Conservation (phyloP, 2,888 invertebrate species). For the Drosophila niveifrons region DNA sequence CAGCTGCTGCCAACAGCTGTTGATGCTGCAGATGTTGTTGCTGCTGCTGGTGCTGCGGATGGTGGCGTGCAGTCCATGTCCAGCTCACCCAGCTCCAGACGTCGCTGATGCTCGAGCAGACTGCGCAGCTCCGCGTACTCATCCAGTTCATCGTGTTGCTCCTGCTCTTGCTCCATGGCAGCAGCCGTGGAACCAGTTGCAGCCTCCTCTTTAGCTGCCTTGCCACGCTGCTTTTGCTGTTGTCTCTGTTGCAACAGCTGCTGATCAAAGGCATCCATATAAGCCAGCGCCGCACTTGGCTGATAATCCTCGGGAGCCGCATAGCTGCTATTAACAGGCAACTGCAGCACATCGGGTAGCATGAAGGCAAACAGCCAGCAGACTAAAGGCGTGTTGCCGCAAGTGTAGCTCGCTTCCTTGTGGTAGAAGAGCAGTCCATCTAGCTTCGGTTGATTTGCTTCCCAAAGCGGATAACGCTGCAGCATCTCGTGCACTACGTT, state of each 20-base stretch:
- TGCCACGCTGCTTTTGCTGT: slow-evolving; percentile 21
- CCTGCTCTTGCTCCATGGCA: slow-evolving; percentile 43
- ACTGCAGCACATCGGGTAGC: slow-evolving; percentile 89
- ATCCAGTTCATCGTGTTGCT: slow-evolving; percentile 51
- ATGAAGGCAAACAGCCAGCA: slow-evolving; percentile 96
- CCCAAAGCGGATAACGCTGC: slow-evolving; percentile 79
- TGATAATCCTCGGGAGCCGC: slow-evolving; percentile 86
- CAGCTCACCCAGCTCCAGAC: slow-evolving; percentile 69
- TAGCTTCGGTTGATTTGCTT: slow-evolving; percentile 86
- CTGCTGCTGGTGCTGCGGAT: slow-evolving; percentile 4
- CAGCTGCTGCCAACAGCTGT: slow-evolving; percentile 45
- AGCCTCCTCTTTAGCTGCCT: slow-evolving; percentile 24
- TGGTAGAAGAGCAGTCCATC: slow-evolving; percentile 98
- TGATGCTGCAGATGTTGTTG: slow-evolving; percentile 8
- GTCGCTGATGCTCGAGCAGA: slow-evolving; percentile 64
- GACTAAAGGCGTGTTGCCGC: slow-evolving; percentile 94
- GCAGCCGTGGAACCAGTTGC: neutral
- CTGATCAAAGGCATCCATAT: slow-evolving; percentile 86
- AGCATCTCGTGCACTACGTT: slow-evolving; percentile 64
- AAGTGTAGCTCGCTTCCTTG: slow-evolving; percentile 91
- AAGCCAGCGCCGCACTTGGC: slow-evolving; percentile 85
- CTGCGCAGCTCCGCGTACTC: slow-evolving; percentile 55
- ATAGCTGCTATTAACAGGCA: slow-evolving; percentile 85
- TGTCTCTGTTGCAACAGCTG: slow-evolving; percentile 66
- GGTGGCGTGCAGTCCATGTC: slow-evolving; percentile 63